These are phyloP conservation scores for Cololabis saira DNA, from an alignment of 2,113 vertebrate species.

Conservation along the genomic window DNA sequence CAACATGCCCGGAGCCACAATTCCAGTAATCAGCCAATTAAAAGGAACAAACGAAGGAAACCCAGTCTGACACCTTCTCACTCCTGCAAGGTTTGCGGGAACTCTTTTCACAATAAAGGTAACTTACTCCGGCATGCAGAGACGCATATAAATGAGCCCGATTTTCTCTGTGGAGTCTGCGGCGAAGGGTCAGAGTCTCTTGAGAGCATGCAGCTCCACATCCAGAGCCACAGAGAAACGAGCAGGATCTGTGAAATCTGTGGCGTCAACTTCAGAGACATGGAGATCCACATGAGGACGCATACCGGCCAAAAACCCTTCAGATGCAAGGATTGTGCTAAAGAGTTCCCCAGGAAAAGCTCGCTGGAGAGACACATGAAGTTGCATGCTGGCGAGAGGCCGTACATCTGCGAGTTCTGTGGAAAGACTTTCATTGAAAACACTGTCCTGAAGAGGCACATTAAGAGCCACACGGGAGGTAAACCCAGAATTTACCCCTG, in stretches of 20 bases:
- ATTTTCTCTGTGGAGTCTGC: slow-evolving; percentile 48
- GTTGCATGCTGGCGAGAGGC: slow-evolving; percentile 54
- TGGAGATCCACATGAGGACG: slow-evolving; percentile 63
- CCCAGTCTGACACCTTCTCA: slow-evolving; percentile 31
- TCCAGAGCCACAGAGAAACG: slow-evolving; percentile 59
- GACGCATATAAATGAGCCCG: slow-evolving; percentile 27
- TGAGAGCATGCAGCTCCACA: slow-evolving; percentile 53
- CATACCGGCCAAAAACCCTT: slow-evolving; percentile 62
- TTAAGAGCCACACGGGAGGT: slow-evolving; percentile 60
- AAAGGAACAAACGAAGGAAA: slow-evolving; percentile 19
- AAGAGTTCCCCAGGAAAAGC: slow-evolving; percentile 65
- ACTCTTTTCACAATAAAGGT: slow-evolving; percentile 54
- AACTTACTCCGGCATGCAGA: slow-evolving; percentile 64
- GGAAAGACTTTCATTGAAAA: slow-evolving; percentile 65
- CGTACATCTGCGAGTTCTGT: slow-evolving; percentile 65
- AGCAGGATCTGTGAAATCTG: slow-evolving; percentile 71
- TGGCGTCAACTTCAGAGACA: slow-evolving; percentile 57
- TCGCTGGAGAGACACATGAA: slow-evolving; percentile 67
- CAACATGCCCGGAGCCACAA: slow-evolving; percentile 29
- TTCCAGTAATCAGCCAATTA: rapidly evolving
- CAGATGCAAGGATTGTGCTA: slow-evolving; percentile 61
- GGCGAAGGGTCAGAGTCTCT: slow-evolving; percentile 42
- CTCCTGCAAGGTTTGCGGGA: slow-evolving; percentile 55
- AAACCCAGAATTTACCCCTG: slow-evolving; percentile 56
- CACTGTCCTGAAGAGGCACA: slow-evolving; percentile 66